Conservation (phyloP, 2,888 invertebrate species). For the Mythimna impura region DNA sequence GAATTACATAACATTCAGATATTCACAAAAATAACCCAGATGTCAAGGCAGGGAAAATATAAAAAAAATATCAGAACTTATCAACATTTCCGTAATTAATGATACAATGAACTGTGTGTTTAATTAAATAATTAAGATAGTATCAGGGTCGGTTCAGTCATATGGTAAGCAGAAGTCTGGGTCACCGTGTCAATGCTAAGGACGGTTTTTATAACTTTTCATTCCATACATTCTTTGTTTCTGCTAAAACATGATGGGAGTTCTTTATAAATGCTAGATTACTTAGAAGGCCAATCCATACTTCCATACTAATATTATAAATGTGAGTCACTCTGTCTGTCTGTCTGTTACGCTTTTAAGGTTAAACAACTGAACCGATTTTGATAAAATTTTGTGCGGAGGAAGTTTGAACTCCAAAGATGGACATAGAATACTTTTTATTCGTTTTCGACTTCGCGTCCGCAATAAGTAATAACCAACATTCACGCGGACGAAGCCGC, state of each 20-base stretch:
- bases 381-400: no score
- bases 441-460: no score
- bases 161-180: slow-evolving; percentile 43
- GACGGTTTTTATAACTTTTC: slow-evolving; percentile 6
- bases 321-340: no score
- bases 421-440: no score
- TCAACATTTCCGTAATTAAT: slow-evolving; percentile 64
- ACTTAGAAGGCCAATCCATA: neutral
- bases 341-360: no score
- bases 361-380: no score
- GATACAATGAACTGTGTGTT: slow-evolving; percentile 66
- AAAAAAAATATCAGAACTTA: slow-evolving; percentile 42
- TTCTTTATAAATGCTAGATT: neutral
- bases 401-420: no score
- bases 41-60: slow-evolving; percentile 62
- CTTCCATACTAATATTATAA: no score
- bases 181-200: slow-evolving; percentile 53
- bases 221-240: slow-evolving; percentile 15
- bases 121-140: slow-evolving; percentile 54
- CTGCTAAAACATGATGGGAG: neutral
- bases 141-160: slow-evolving; percentile 50
- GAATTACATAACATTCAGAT: slow-evolving; percentile 15
- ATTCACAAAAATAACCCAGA: neutral
- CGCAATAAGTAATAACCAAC: no score
- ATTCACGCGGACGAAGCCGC: no score